Evolutionary conservation across 2,113 vertebrate genomes (phyloP).

Genomic region (Mesocricetus auratus): DNA sequence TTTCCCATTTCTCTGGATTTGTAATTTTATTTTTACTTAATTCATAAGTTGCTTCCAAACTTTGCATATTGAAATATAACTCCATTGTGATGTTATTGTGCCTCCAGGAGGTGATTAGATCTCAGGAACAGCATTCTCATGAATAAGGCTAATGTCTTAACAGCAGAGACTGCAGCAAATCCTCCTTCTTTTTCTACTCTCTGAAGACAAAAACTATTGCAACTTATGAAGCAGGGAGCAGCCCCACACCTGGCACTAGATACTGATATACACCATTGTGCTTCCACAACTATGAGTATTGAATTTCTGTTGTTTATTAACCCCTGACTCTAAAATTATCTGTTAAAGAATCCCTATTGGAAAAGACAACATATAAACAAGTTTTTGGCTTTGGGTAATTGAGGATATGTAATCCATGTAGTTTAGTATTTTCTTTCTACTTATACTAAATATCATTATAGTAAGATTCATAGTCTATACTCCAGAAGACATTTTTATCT

Average conservation of each 20-base stretch:
- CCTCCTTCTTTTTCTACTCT: background rate
- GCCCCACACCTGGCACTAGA: background rate
- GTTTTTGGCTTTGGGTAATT: background rate
- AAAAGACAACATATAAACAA: background rate
- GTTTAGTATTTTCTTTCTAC: background rate
- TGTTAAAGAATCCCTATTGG: background rate
- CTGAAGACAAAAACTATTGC: background rate
- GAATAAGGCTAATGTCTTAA: no score
- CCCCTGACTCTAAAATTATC: background rate
- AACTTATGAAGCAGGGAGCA: background rate
- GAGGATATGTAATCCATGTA: background rate
- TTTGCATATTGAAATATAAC: background rate
- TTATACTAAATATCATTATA: constrained; percentile 9
- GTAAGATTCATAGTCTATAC: background rate
- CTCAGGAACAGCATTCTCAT: background rate
- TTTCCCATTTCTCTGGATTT: background rate
- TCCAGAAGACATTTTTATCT: background rate
- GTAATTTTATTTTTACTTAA: background rate
- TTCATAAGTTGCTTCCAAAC: background rate
- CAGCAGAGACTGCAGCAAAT: background rate
- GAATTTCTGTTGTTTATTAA: background rate
- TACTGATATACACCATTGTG: background rate
- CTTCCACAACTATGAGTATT: background rate
- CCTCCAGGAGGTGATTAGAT: background rate
- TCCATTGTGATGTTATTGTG: background rate